A percentile compares a stretch with the other conserved stretches of the same genome.
Conservation (phyloP, 2,113 vertebrate species). For the Coracopsis vasa region DNA sequence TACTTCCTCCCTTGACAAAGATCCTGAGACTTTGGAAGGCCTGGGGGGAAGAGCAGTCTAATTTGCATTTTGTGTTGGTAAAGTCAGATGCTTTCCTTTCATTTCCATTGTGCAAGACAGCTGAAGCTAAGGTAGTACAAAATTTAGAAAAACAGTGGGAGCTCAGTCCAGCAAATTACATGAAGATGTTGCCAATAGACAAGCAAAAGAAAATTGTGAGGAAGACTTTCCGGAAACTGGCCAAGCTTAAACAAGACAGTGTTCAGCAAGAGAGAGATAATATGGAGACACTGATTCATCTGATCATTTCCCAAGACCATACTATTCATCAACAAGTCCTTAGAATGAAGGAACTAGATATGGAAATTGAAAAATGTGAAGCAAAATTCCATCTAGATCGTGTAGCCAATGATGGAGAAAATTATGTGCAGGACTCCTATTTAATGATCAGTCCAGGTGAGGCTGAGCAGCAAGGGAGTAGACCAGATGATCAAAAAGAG, state of each 20-base stretch:
- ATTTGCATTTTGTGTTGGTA: constrained; percentile 87
- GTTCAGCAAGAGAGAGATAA: constrained; percentile 77
- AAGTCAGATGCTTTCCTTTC: constrained; percentile 87
- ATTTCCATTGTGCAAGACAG: constrained; percentile 76
- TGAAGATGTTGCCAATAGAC: constrained; percentile 84
- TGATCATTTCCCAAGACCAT: constrained; percentile 92
- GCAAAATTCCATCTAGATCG: constrained; percentile 70
- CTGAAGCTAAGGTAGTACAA: constrained; percentile 77
- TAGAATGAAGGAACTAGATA: constrained; percentile 86
- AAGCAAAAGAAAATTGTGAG: constrained; percentile 92
- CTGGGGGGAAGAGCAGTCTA: constrained; percentile 90
- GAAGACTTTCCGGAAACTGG: constrained; percentile 92
- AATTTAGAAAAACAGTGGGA: constrained; percentile 80
- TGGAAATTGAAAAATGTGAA: constrained; percentile 85
- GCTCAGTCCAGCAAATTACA: constrained; percentile 77
- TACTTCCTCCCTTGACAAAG: constrained; percentile 88
- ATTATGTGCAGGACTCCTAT: constrained; percentile 74
- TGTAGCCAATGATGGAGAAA: constrained; percentile 71
- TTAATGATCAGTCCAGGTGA: constrained; percentile 52
- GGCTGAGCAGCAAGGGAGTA: constrained; percentile 32
- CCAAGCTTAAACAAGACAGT: constrained; percentile 86
- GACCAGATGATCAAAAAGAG: constrained; percentile 59
- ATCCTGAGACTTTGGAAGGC: constrained; percentile 92
- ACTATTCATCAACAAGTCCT: constrained; percentile 91
- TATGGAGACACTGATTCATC: constrained; percentile 85